A percentile compares a stretch with the other conserved stretches of the same genome.
These are phyloP conservation scores for Cataglyphis cursor DNA, from an alignment of 2,888 invertebrate species.

Conservation along the genomic window DNA sequence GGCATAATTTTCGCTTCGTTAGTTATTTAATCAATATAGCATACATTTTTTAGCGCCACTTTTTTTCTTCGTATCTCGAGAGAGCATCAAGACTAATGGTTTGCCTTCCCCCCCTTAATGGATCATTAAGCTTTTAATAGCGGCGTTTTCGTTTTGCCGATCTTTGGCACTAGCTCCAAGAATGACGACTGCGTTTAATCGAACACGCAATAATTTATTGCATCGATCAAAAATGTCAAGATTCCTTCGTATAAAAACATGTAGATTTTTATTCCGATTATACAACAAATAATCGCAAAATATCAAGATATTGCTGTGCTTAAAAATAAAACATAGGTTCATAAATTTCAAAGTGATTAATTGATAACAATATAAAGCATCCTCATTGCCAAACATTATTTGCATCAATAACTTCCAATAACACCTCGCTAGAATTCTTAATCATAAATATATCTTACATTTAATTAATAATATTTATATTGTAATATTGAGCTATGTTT, in stretches of 20 bases:
- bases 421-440: background rate
- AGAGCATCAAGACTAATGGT: constrained; percentile 34
- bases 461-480: background rate
- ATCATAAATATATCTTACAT: background rate
- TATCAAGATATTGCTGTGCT: background rate
- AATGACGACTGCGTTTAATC: constrained; percentile 1
- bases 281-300: background rate
- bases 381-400: background rate
- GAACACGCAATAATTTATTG: constrained; percentile 13
- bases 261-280: background rate
- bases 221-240: background rate
- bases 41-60: constrained; percentile 21
- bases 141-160: constrained; percentile 36
- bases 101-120: constrained; percentile 31
- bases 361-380: background rate
- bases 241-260: background rate
- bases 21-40: constrained; percentile 48
- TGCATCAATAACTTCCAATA: background rate
- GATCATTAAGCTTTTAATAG: constrained; percentile 23
- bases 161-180: constrained; percentile 10
- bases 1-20: constrained; percentile 34
- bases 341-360: background rate
- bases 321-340: background rate
- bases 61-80: constrained; percentile 18
- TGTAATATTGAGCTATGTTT: background rate